Conservation (phyloP, 1,140 invertebrate species). For the Drosophila repletoides region DNA sequence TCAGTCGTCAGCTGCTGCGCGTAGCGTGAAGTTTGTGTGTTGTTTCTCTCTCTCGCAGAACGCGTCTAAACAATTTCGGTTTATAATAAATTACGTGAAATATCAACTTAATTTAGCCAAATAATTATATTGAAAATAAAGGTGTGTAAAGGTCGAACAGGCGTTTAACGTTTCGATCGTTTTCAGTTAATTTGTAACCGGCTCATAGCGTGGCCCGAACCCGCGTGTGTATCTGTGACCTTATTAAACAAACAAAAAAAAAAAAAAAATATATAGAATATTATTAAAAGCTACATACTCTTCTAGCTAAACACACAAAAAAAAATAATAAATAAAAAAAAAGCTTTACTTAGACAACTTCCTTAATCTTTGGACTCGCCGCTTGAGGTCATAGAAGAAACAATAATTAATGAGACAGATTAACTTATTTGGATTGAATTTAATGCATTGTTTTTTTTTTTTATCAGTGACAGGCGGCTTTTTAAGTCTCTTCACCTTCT, state of each 20-base stretch:
- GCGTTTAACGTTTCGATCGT: not conserved
- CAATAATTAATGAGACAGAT: not conserved
- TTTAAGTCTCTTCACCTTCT: constrained; percentile 12
- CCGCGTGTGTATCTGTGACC: constrained; percentile 36
- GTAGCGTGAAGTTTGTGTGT: constrained; percentile 75
- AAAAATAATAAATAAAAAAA: constrained; percentile 31
- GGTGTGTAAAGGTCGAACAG: constrained; percentile 23
- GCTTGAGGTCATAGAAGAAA: constrained; percentile 26
- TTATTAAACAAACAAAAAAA: constrained; percentile 34
- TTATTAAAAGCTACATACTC: constrained; percentile 14
- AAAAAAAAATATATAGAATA: not conserved
- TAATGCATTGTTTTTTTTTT: constrained; percentile 1
- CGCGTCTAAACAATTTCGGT: constrained; percentile 24
- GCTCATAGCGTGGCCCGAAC: constrained; percentile 2
- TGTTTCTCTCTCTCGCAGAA: constrained; percentile 48
- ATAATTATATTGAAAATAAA: not conserved
- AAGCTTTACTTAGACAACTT: constrained; percentile 59
- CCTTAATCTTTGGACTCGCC: constrained; percentile 43
- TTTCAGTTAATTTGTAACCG: constrained; percentile 24
- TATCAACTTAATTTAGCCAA: not conserved
- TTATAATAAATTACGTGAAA: constrained; percentile 9
- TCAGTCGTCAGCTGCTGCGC: constrained; percentile 80
- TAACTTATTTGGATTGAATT: constrained; percentile 1
- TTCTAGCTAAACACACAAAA: constrained; percentile 53
- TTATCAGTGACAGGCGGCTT: constrained; percentile 27